These are phyloP conservation scores for Stigmatopora nigra DNA, from an alignment of 2,113 vertebrate genomes.

Conservation along the genomic window DNA sequence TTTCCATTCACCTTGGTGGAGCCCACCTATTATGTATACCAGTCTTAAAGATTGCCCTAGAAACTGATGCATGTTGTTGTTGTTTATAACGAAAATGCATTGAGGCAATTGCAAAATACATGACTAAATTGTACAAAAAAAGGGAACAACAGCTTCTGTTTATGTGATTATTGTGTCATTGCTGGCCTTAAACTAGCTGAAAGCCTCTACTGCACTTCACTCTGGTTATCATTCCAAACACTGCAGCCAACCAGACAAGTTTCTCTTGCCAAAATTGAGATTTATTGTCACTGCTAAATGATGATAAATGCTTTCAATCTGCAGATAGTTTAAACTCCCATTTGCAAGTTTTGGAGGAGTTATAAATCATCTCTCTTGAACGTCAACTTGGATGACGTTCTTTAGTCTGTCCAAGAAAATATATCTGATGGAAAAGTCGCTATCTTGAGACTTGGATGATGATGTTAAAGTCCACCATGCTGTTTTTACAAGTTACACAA, in stretches of 20 bases:
- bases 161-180: background rate
- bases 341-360: background rate
- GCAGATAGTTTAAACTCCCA: background rate
- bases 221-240: background rate
- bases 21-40: background rate
- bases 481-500: background rate
- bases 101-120: background rate
- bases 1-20: background rate
- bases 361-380: background rate
- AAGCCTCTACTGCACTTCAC: background rate
- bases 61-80: background rate
- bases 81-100: background rate
- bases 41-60: background rate
- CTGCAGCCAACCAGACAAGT: background rate
- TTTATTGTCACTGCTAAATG: background rate
- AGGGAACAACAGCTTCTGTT: background rate
- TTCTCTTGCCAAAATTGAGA: background rate
- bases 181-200: background rate
- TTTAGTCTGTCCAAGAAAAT: background rate
- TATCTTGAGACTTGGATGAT: background rate
- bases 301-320: background rate
- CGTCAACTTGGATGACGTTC: background rate
- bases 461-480: background rate
- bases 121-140: background rate
- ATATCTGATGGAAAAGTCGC: no score